These are phyloP conservation scores for Columba janthina DNA, from an alignment of 2,113 vertebrate genomes.

Conservation along the genomic window DNA sequence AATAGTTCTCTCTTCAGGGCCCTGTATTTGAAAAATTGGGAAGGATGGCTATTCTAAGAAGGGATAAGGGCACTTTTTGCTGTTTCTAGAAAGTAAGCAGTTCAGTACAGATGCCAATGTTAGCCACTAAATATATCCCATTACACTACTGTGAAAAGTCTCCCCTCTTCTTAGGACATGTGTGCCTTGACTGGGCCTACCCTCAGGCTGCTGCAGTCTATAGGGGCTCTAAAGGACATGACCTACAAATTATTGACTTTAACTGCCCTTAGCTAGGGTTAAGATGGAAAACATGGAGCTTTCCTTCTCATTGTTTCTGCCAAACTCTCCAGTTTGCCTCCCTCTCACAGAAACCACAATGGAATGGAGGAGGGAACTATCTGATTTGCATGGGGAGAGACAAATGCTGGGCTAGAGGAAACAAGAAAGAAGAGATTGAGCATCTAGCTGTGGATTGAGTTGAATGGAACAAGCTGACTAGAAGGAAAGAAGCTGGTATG, in stretches of 20 bases:
- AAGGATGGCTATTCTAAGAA: neutral
- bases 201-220: neutral
- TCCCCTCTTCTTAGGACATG: neutral
- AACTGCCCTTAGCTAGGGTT: neutral
- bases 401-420: neutral
- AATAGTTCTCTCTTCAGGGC: neutral
- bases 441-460: neutral
- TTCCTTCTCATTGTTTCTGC: neutral
- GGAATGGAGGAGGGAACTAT: neutral
- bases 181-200: neutral
- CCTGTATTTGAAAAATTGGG: neutral
- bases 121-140: neutral
- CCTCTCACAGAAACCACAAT: fast-evolving
- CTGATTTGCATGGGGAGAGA: neutral
- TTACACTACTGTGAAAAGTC: neutral
- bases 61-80: neutral
- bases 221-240: neutral
- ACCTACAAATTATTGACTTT: neutral
- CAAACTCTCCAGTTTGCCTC: neutral
- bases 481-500: neutral
- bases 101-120: neutral
- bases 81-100: neutral
- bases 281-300: neutral
- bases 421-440: neutral
- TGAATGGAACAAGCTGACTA: neutral